Base-by-base conservation (phyloP, 2,797 vertebrate species). In the Astyanax mexicanus region DNA sequence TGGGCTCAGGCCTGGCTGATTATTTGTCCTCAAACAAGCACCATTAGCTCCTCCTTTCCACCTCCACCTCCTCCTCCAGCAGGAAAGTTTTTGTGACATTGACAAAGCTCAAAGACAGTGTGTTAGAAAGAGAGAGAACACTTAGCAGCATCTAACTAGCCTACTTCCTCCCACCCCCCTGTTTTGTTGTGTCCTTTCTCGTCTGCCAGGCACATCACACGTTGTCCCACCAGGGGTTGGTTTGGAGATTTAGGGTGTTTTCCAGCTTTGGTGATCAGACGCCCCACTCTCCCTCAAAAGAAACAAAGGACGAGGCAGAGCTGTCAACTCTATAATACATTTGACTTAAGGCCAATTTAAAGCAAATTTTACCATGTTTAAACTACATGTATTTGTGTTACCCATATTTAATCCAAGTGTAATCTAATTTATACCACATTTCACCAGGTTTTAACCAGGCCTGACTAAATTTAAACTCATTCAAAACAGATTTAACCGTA, bases 241-340 rank as follows among this genome's bases (percentile, higher is more conserved):
- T 62, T 69, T 15, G 44, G 57, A 71, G 51, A 37, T 62, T 72
- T 55, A 29, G 10, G 37, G 51, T 57, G 21, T 51, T 75, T 77
- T 64, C 6, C 32, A 55, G 47, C 78, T 80, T 80, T 76, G 69
- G 69, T 61, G 78, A 80, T 76, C 74, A 77, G 57, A 77, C 51
- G 60, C 38, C 3, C 51, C 44, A 67, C 51, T 52, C 17, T 17
- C 35, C 51, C 51, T 70, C 42, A 17, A 66, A 58, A 64, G 44
- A 25, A 21, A 12, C 27, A 32, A 55, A 55, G 2, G 29, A 15
- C 52, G 10, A 15, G 13, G 15, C 3, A 4, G 40, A 68, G 37
- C 27, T 0, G 35, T 54, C 54, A 3, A 27, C 11, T 15, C 2
- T 10, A 35, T n/a, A n/a, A n/a, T n/a, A n/a, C n/a, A n/a, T n/a